phyloP scores from a whole-genome alignment of 2,113 vertebrate genomes.

The Python bivittatus region DNA sequence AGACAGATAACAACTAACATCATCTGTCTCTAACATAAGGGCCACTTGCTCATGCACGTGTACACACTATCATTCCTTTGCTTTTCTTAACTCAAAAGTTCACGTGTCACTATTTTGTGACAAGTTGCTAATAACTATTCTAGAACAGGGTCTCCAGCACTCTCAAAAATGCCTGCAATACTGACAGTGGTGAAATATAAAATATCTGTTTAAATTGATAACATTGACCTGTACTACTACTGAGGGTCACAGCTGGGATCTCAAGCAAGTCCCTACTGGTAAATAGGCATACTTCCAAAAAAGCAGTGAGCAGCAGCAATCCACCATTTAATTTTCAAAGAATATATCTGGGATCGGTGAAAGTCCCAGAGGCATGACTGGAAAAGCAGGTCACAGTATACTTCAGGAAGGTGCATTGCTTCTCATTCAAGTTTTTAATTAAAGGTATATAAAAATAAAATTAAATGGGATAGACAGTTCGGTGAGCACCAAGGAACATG shows the following conservation, averaged over 20 bases:
- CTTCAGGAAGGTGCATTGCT: neutral
- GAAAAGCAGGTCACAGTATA: neutral
- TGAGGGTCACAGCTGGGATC: neutral
- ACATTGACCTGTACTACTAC: neutral
- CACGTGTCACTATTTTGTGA: neutral
- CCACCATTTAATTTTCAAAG: neutral
- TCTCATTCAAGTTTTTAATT: neutral
- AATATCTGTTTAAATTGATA: neutral
- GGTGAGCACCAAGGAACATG: neutral
- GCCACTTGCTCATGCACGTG: neutral
- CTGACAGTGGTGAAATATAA: neutral
- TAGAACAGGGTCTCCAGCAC: neutral
- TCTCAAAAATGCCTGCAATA: neutral
- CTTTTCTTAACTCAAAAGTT: neutral
- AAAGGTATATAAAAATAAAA: neutral
- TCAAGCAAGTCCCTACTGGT: neutral
- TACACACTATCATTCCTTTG: neutral
- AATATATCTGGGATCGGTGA: too few species aligned
- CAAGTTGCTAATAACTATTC: too few species aligned
- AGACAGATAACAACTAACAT: neutral
- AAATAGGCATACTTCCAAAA: neutral
- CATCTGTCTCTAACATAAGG: neutral
- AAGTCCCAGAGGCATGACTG: too few species aligned
- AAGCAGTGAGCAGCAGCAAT: neutral
- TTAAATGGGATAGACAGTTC: neutral